Conservation (phyloP, 1,140 invertebrate species). For the Drosophila kurseongensis region DNA sequence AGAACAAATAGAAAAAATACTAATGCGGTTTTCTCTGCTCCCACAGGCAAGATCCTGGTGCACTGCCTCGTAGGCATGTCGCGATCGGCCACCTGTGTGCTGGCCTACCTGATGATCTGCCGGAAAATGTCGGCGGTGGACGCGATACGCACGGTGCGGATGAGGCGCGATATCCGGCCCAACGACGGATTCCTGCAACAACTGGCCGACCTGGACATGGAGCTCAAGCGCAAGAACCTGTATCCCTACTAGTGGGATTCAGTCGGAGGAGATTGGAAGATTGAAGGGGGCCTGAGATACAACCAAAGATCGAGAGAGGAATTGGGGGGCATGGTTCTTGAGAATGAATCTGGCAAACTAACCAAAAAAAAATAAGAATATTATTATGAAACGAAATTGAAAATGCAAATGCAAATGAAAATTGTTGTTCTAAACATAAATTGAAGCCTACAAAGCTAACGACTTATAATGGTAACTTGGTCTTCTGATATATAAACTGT, state of each 20-base stretch:
- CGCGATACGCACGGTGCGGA: slow-evolving; percentile 89
- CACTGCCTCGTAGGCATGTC: slow-evolving; percentile 93
- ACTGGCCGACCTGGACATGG: slow-evolving; percentile 89
- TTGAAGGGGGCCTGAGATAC: slow-evolving; percentile 1
- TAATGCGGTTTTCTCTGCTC: background rate
- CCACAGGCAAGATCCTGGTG: slow-evolving; percentile 90
- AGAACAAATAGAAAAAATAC: too few species aligned
- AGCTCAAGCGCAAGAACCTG: slow-evolving; percentile 86
- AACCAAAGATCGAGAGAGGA: slow-evolving; percentile 36
- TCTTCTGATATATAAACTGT: slow-evolving; percentile 68
- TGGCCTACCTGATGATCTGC: slow-evolving; percentile 94
- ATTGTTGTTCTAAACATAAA: slow-evolving; percentile 48
- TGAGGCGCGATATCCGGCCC: slow-evolving; percentile 89
- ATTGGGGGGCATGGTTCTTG: background rate
- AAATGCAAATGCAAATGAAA: slow-evolving; percentile 19
- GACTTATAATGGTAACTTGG: slow-evolving; percentile 78
- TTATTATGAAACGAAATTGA: slow-evolving; percentile 15
- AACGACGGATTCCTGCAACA: slow-evolving; percentile 93
- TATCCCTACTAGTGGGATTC: slow-evolving; percentile 68
- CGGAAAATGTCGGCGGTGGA: slow-evolving; percentile 90
- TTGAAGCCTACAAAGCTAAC: slow-evolving; percentile 68
- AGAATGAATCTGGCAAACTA: slow-evolving; percentile 19
- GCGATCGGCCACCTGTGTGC: slow-evolving; percentile 91
- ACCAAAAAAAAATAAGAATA: slow-evolving; percentile 16
- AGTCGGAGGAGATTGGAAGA: background rate